Evolutionary conservation across 2,888 invertebrate species (phyloP), one percentile per base, ranked within the genome.

Genomic region (Limnephilus auricula): DNA sequence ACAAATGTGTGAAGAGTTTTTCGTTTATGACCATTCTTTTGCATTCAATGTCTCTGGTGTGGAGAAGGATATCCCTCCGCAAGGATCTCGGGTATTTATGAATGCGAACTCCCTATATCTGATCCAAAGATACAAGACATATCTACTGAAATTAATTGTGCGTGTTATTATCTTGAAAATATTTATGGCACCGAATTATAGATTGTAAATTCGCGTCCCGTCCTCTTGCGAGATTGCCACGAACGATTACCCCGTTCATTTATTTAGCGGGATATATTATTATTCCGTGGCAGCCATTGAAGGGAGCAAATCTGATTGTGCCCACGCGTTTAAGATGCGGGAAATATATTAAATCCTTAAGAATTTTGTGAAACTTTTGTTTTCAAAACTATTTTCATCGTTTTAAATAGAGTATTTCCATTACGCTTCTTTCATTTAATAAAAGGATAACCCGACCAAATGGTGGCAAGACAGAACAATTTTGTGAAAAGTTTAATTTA

Each of bases 81-180:
- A 45, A 83, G 31, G 84, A 90, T 90, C 89, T 84, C 79, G 40
- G 65, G 78, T 89, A 91, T 91, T 89, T 89, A 91, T 89, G 91
- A 91, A 91, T 91, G 89, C 91, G n/a, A 89, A 84, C 82, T 89
- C 82, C 87, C 80, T 40, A 83, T 91, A 92, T 92, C 92, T 91
- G 92, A 92, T 92, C 65, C 13, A 88, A 65, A 31, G 79, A 79
- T 80, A 91, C 92, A 91, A 90, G 92, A 89, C 91, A 91, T 87
- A 92, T 92, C 91, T 90, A 91, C 91, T 91, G 92, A 92, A 92
- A 92, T 92, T 92, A 92, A 92, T 92, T 92, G 92, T 91, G 87
- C 82, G 90, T 92, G 92, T 91, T 90, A 92, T 92, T 92, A 92
- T 92, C 92, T 89, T 82, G 78, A 83, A 90, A 83, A 87, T 92